Conservation (phyloP, 2,113 vertebrate species). For the Sprattus sprattus region DNA sequence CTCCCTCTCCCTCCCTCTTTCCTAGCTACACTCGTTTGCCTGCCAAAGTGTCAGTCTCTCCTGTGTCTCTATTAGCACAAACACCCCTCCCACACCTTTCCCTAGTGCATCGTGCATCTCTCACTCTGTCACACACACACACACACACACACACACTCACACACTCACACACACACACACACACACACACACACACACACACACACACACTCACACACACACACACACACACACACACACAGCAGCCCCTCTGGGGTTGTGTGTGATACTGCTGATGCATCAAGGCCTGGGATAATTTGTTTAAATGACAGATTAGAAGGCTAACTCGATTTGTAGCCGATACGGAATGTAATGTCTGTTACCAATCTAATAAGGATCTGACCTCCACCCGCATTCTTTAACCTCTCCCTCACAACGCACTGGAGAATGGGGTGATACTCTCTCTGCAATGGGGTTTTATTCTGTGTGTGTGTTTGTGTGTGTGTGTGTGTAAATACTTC, state of each 20-base stretch:
- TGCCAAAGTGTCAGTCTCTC: constrained; percentile 54
- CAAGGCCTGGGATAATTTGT: constrained; percentile 67
- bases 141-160: constrained; percentile 24
- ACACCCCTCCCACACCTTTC: neutral
- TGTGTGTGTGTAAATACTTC: neutral
- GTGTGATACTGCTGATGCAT: constrained; percentile 68
- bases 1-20: neutral
- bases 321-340: constrained; percentile 68
- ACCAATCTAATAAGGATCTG: constrained; percentile 67
- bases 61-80: constrained; percentile 59
- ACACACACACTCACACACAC: constrained; percentile 1
- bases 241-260: constrained; percentile 41
- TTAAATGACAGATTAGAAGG: constrained; percentile 74
- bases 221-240: constrained; percentile 22
- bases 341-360: constrained; percentile 67
- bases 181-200: no score
- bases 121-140: neutral
- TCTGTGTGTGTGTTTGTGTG: neutral
- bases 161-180: constrained; percentile 28
- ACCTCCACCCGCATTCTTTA: constrained; percentile 2
- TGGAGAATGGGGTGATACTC: no score
- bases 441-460: no score
- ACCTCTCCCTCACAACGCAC: neutral
- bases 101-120: constrained; percentile 37
- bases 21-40: constrained; percentile 41